Base-by-base conservation (phyloP, 2,113 vertebrate species). In the Tachycineta bicolor region DNA sequence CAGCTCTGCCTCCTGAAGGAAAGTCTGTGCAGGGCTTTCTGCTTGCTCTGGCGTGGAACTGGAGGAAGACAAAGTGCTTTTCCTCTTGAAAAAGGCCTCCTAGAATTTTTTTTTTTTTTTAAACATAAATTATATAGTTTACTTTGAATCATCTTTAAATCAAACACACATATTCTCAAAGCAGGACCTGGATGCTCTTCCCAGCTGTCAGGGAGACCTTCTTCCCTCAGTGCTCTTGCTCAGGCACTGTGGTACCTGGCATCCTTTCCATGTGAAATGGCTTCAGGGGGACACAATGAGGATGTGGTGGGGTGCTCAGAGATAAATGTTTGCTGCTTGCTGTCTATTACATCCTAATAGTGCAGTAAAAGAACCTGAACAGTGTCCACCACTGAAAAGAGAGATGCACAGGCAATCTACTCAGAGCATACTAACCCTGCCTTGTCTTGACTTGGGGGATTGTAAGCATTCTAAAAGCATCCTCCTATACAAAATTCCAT, bases 121-220 rank as follows among this genome's bases (percentile, higher is more conserved):
- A 17, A 37, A 15, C 14, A 14, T 50, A 26, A 65, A 78, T 65
- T 15, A 20, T 4, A 1, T 69, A 4, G 4, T 49, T 75, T 52
- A 8, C 20, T 68, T 73, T 60, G 33, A 79, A 26, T 43, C 2
- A 12, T 43, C 12, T 37, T 79, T 68, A 49, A 76, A 59, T 44
- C n/a, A 68, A 87, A 46, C 14, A 20, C 0, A 0, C 6, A 6
- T 39, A 10, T 81, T 76, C 39, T 55, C 64, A n/a, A 39, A 78
- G 44, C 11, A 47, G 73, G 68, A 41, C 5, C 58, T 80, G 47
- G 31, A 23, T 50, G 43, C 44, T 37, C 14, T 79, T 74, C 37
- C 28, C 19, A 59, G 43, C 49, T 83, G 1, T 18, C 33, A 59
- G 53, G 31, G 49, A 37, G 28, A 73, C 21, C 26, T 89, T 44